Evolutionary conservation across 2,797 vertebrate species (phyloP).

Genomic region (Sciurus vulgaris): DNA sequence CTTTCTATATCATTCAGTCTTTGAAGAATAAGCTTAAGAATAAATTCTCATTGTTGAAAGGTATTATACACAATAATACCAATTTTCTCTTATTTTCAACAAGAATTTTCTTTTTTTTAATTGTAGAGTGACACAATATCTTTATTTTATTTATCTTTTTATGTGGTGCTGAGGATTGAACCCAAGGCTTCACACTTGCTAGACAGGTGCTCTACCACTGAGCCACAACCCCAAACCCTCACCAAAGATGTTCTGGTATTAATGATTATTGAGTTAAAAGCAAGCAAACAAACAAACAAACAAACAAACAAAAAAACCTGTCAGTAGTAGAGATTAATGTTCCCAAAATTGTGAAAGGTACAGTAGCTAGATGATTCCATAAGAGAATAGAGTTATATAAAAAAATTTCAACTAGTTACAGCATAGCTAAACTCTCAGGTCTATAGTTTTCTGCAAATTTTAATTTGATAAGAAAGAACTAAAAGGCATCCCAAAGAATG

Average conservation of each 20-base stretch:
- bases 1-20: neutral
- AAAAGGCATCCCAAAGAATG: neutral
- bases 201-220: too few species aligned
- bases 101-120: neutral
- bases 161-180: too few species aligned
- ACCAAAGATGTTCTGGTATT: neutral
- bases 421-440: neutral
- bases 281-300: neutral
- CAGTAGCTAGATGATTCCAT: neutral
- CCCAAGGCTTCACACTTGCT: too few species aligned
- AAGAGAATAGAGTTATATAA: neutral
- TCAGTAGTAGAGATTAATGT: neutral
- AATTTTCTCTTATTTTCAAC: neutral
- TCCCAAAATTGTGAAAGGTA: neutral
- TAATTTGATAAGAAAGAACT: constrained; percentile 21
- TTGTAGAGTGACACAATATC: too few species aligned
- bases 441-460: neutral
- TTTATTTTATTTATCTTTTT: too few species aligned
- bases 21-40: neutral
- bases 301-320: neutral
- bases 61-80: neutral
- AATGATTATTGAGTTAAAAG: neutral
- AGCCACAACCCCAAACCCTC: neutral
- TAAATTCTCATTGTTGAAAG: neutral
- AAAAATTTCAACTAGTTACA: neutral